Evolutionary conservation across 1,140 invertebrate species (phyloP).

Genomic region (Zaprionus capensis): DNA sequence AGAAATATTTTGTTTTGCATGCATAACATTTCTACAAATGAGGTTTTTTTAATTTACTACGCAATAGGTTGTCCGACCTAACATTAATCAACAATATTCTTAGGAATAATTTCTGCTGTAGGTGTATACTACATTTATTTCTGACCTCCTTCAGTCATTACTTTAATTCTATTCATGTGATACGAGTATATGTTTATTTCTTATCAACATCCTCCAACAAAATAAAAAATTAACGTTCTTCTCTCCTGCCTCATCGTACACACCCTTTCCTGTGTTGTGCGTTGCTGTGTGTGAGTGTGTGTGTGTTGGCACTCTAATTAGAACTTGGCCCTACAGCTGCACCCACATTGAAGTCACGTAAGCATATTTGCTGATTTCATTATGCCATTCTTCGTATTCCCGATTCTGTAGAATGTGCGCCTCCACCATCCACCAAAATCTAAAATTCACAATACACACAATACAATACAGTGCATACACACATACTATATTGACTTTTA

Average conservation of each 20-base stretch:
- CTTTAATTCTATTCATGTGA: constrained; percentile 1
- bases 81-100: no score
- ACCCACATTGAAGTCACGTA: constrained; percentile 78
- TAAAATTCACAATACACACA: constrained; percentile 18
- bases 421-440: neutral
- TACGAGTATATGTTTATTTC: constrained; percentile 19
- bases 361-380: constrained; percentile 78
- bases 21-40: no score
- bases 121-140: no score
- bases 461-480: constrained; percentile 9
- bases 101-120: no score
- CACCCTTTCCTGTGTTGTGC: constrained; percentile 48
- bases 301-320: constrained; percentile 67
- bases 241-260: constrained; percentile 14
- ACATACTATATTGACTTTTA: constrained; percentile 39
- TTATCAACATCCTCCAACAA: constrained; percentile 11
- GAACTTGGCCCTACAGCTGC: constrained; percentile 63
- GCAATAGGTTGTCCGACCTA: no score
- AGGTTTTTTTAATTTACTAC: no score
- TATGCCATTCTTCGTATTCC: constrained; percentile 52
- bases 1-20: no score
- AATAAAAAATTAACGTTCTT: constrained; percentile 19
- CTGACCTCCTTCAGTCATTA: no score
- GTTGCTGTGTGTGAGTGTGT: constrained; percentile 34
- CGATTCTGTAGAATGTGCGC: constrained; percentile 20